These are phyloP conservation scores for Tetrapedia diversipes DNA, from an alignment of 2,888 invertebrate genomes.

Conservation along the genomic window DNA sequence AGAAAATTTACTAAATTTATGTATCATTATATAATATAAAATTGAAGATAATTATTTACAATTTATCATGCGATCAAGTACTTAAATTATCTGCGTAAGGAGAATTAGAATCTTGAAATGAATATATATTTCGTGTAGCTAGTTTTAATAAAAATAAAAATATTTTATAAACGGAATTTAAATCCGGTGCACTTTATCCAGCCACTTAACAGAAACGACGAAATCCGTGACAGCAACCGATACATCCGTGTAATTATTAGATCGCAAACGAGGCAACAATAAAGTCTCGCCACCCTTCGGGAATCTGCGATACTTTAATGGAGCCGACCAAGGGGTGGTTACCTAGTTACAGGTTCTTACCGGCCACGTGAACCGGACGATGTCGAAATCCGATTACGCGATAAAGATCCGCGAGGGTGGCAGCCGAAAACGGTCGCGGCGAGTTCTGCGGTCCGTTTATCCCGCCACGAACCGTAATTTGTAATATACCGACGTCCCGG, in stretches of 20 bases:
- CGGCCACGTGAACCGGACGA: constrained; percentile 32
- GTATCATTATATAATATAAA: too few relatives aligned
- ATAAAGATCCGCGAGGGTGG: constrained; percentile 36
- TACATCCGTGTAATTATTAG: neutral
- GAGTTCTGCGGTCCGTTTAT: constrained; percentile 24
- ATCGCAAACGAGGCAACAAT: neutral
- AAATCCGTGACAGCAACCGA: neutral
- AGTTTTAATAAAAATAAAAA: too few relatives aligned
- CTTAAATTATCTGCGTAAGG: too few relatives aligned
- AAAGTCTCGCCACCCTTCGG: neutral
- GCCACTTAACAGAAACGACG: neutral
- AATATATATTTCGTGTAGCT: too few relatives aligned
- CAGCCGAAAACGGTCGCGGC: constrained; percentile 9
- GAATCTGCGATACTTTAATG: constrained; percentile 3
- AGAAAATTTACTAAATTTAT: too few relatives aligned
- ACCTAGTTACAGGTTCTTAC: constrained; percentile 38
- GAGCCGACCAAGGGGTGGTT: constrained; percentile 17
- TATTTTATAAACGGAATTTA: too few relatives aligned
- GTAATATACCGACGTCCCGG: constrained; percentile 31
- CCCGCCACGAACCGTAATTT: constrained; percentile 42
- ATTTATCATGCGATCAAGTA: too few relatives aligned
- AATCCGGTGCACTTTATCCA: too few relatives aligned
- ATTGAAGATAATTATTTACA: too few relatives aligned
- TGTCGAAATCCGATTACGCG: constrained; percentile 49
- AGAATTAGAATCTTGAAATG: too few relatives aligned